These are phyloP conservation scores for Calephelis virginiensis DNA, from an alignment of 1,140 invertebrate genomes.

Conservation along the genomic window DNA sequence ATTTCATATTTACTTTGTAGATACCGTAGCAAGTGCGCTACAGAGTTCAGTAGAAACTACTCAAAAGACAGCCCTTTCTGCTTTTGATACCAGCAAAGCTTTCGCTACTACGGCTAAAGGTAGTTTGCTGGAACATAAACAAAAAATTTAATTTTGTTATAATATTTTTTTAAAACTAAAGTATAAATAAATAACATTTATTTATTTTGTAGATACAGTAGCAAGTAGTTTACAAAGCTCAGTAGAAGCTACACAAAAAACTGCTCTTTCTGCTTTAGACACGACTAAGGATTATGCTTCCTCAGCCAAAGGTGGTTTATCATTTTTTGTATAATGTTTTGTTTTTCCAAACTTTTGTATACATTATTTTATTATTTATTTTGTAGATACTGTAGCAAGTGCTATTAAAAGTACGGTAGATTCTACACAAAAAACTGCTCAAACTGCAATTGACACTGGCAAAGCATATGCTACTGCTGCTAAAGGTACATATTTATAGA, in stretches of 20 bases:
- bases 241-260: conserved; percentile 25
- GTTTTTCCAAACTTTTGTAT: not conserved
- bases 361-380: conserved; percentile 13
- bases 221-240: conserved; percentile 38
- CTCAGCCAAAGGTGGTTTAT: conserved; percentile 29
- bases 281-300: conserved; percentile 23
- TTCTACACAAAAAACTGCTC: conserved; percentile 34
- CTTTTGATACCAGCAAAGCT: conserved; percentile 23
- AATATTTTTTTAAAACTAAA: too few species aligned
- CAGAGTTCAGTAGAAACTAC: conserved; percentile 28
- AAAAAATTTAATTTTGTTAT: not conserved
- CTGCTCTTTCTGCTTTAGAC: conserved; percentile 22
- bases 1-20: conserved; percentile 3
- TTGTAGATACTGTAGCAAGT: conserved; percentile 42
- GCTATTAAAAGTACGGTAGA: conserved; percentile 34
- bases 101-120: conserved; percentile 28
- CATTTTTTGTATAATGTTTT: not conserved
- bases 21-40: conserved; percentile 24
- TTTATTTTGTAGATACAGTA: conserved; percentile 39
- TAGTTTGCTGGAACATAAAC: conserved; percentile 14
- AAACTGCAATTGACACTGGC: conserved; percentile 36
- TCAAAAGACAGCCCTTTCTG: conserved; percentile 22
- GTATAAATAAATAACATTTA: not conserved
- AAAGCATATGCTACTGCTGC: conserved; percentile 18
- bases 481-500: conserved; percentile 21